Base-by-base conservation (phyloP, 2,888 invertebrate genomes). In the Diarsia rubi region DNA sequence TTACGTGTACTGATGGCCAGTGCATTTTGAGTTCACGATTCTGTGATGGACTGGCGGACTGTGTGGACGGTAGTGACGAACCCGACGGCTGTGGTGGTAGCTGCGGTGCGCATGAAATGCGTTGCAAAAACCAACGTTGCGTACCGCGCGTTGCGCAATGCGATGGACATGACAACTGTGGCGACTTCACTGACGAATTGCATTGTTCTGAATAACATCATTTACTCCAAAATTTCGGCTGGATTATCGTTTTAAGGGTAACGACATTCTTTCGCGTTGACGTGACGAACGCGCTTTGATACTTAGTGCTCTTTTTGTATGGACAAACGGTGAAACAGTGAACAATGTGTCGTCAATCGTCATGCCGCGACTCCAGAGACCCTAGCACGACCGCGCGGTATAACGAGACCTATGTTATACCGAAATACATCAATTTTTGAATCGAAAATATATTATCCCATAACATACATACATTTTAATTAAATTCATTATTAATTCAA, bases 41-140 rank as follows among this genome's bases (percentile, higher is more conserved):
- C 93, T 98, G 98, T 91, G 98, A 98, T 88, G 98, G 98, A 1
- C 93, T 97, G 69, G 93, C 96, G 2, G 98, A 98, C 90, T 98
- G 98, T 88, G 90, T 89, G 0, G 98, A 98, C 85, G 95, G 96
- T 73, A 97, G 98, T 57, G 98, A 98, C 89, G 98, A 98, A 92
- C 98, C 98, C 1, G 92, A 88, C 37, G 96, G 96, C 44, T 96
- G 97, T 83, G 94, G 94, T 80, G 92, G 95, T 90, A 97, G 95
- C 37, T 98, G 97, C 89, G 96, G 97, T 12, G 93, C 94, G 65
- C 94, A 97, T 82, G 97, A 97, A 84, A 81, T 95, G 74, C 92
- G 92, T 24, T 96, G 96, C 89, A 86, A 77, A 54, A 96, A 96
- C 86, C 97, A 97, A 49, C 97, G 97, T n/a, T 98, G 98, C 92